Conservation (phyloP, 2,797 vertebrate species). For the Neostethus bicornis region DNA sequence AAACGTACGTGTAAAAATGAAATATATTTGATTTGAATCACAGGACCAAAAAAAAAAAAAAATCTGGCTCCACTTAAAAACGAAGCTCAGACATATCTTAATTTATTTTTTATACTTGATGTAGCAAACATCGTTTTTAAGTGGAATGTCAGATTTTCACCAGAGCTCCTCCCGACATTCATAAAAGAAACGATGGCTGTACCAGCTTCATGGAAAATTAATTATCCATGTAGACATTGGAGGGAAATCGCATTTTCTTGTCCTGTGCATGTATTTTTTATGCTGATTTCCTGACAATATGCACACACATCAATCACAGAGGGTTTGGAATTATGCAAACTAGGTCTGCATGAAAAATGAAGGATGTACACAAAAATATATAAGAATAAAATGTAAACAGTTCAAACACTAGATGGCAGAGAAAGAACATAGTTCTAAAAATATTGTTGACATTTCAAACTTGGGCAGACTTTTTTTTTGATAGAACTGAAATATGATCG, state of each 20-base stretch:
- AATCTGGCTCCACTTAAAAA: no score
- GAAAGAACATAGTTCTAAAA: background rate
- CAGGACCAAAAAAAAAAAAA: no score
- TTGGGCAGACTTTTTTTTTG: background rate
- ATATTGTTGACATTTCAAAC: no score
- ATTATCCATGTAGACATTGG: constrained; percentile 26
- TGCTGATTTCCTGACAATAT: constrained; percentile 21
- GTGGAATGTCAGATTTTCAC: constrained; percentile 10
- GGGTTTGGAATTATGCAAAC: constrained; percentile 2
- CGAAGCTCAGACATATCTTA: constrained; percentile 22
- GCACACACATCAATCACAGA: constrained; percentile 40
- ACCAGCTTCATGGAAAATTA: constrained; percentile 44
- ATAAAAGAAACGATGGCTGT: constrained; percentile 12
- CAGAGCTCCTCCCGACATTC: constrained; percentile 20
- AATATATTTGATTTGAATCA: no score
- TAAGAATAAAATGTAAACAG: rapidly evolving
- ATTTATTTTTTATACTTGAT: constrained; percentile 32
- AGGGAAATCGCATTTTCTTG: constrained; percentile 37
- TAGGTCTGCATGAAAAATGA: background rate
- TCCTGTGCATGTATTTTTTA: constrained; percentile 51
- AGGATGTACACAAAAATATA: background rate
- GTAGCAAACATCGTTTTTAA: constrained; percentile 19
- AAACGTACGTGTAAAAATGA: no score
- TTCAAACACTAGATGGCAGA: constrained; percentile 59
- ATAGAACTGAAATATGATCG: background rate